Evolutionary conservation across 37 sponge, comb jelly and placozoan species (phyloP).

Genomic region (Trichoplax adhaerens): DNA sequence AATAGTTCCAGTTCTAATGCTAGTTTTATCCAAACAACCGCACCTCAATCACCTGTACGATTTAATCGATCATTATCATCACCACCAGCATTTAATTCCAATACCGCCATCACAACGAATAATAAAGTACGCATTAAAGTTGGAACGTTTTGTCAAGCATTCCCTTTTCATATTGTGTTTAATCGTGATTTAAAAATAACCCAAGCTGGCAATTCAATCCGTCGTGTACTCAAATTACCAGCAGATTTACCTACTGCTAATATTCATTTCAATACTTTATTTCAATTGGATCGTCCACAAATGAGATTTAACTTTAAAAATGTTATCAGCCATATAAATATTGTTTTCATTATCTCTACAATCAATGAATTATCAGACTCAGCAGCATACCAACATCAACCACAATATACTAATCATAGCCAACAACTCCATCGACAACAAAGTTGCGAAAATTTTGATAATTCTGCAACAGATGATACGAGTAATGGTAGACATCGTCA

Average conservation of each 20-base stretch:
- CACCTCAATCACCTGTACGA: no score
- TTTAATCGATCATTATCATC: no score
- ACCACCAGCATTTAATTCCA: no score
- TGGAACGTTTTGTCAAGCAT: conserved; percentile 39
- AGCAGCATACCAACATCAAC: conserved; percentile 1
- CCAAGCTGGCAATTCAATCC: conserved; percentile 41
- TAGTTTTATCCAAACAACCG: no score
- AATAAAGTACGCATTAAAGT: no score
- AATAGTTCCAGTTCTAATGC: no score
- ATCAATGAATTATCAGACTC: neutral
- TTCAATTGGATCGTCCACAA: conserved; percentile 40
- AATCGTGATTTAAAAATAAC: conserved; percentile 29
- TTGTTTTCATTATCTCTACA: conserved; percentile 37
- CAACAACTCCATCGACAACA: neutral
- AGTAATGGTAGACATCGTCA: no score
- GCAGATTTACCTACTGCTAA: neutral
- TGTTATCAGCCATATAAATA: conserved; percentile 56
- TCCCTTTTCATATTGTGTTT: conserved; percentile 74
- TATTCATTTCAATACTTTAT: conserved; percentile 14
- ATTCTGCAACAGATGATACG: no score
- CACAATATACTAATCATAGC: neutral
- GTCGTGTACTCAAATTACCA: conserved; percentile 13
- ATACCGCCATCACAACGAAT: no score
- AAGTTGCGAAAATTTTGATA: neutral
- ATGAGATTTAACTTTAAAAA: conserved; percentile 37